Evolutionary conservation across 2,113 vertebrate species (phyloP), one percentile per base, ranked within the genome.

Genomic region (Dromaius novaehollandiae): DNA sequence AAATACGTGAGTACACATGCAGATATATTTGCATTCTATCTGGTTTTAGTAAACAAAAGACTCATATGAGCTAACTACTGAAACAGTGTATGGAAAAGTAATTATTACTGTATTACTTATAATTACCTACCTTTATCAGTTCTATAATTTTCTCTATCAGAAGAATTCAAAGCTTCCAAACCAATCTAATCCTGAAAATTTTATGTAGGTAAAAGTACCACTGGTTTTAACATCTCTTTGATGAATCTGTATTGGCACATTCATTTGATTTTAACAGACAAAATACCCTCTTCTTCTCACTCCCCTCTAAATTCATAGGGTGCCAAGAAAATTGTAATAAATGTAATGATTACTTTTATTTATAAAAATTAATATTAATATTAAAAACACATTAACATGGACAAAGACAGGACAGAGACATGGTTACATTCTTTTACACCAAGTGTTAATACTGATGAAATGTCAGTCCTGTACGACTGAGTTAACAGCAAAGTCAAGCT

Each of bases 401-500:
- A 11, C 20, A 74, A 80, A 91, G 46, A 24, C 24, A 40, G 51
- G 75, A 82, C 13, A 68, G 78, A 82, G 25, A 30, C 15, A 53
- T 9, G 5, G 30, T 66, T 0, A 0, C 21, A 19, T 61, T 82
- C 38, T 16, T 73, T 73, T 51, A 55, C 6, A 51, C 4, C 21
- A 56, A 60, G 11, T 63, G 64, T 77, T 66, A 83, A 40, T 19
- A 76, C 20, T 19, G 53, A 63, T 64, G 53, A 94, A 92, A 88
- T 28, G 22, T 65, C 65, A 88, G 75, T 7, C 28, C 40, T 79
- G 19, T 53, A 36, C 20, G 50, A 56, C 6, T 1, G 4, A 78
- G 75, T 79, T 63, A 94, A 46, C 48, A 89, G 28, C 48, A 65
- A 93, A 88, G 30, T 56, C 82, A 88, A 91, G 55, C 8, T 83